Evolutionary conservation across 2,888 invertebrate species (phyloP), one percentile per base, ranked within the genome.

Genomic region (Hanleya hanleyi): DNA sequence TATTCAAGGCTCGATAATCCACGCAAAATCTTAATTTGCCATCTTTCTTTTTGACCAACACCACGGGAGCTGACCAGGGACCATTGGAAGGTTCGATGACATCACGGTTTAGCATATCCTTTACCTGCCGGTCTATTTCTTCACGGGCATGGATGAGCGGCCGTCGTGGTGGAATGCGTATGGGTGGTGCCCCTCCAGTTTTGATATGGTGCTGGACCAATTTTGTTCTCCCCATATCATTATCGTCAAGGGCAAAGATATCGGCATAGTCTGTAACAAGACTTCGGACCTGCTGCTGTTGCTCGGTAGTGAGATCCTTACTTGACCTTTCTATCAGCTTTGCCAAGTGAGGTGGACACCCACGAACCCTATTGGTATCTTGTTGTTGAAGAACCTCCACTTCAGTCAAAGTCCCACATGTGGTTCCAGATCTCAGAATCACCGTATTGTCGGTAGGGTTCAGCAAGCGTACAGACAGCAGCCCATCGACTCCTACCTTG

Each of bases 21-120:
- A 77, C 66, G 57, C 75, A 77, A 50, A 77, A 75, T 15, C 73
- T 18, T 0, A 51, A 61, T 12, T 64, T 37, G 1, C 70, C 70
- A 51, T 75, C 73, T 41, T 68, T 70, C 37, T 77, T 75, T n/a
- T 36, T 47, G 3, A 76, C 77, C 33, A 77, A 26, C 2, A 76
- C 69, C 12, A 77, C 61, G 0, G 68, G 73, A 18, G 71, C 38
- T 4, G 70, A 32, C 67, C 65, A 77, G 26, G 71, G 74, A n/a
- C 61, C 41, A 12, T 22, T 37, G 12, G 47, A 37, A n/a, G 73
- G 69, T 51, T 77, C 77, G 38, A 73, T 70, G 4, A 77, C 62
- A 3, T 36, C 69, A n/a, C 64, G 15, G 4, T 73, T 37, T 7
- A 76, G 66, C 76, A 77, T 75, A 9, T 62, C 22, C 36, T 62